Evolutionary conservation across 2,888 invertebrate species (phyloP).

Genomic region (Morinoia aosen): DNA sequence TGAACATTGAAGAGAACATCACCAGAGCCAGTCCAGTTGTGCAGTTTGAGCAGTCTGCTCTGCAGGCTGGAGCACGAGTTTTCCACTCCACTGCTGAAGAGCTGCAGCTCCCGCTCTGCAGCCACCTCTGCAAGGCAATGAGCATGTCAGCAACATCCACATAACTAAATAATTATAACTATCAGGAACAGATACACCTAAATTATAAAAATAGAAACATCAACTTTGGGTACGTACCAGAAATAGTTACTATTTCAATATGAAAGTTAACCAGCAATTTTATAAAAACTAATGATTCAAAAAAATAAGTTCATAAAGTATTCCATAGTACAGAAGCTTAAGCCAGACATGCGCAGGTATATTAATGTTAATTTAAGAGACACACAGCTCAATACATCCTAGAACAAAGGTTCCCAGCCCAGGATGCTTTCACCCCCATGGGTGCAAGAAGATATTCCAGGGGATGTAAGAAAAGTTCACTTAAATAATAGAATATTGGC

Average conservation of each 20-base stretch:
- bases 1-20: constrained; percentile 19
- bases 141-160: neutral
- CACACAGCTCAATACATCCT: too few species aligned
- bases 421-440: too few species aligned
- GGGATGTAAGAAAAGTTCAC: too few species aligned
- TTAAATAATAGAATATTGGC: too few species aligned
- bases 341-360: too few species aligned
- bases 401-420: too few species aligned
- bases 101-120: constrained; percentile 63
- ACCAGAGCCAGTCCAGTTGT: constrained; percentile 35
- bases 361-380: too few species aligned
- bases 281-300: neutral
- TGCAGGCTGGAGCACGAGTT: neutral
- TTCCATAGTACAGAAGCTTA: neutral
- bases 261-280: neutral
- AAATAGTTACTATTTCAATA: neutral
- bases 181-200: neutral
- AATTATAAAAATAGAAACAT: neutral
- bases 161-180: neutral
- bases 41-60: neutral
- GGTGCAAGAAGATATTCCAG: too few species aligned
- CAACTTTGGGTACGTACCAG: neutral
- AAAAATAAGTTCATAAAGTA: neutral
- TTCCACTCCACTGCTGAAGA: constrained; percentile 63
- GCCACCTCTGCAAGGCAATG: constrained; percentile 58